phyloP scores from a whole-genome alignment of 2,113 vertebrate genomes.

The Neopipo cinnamomea region DNA sequence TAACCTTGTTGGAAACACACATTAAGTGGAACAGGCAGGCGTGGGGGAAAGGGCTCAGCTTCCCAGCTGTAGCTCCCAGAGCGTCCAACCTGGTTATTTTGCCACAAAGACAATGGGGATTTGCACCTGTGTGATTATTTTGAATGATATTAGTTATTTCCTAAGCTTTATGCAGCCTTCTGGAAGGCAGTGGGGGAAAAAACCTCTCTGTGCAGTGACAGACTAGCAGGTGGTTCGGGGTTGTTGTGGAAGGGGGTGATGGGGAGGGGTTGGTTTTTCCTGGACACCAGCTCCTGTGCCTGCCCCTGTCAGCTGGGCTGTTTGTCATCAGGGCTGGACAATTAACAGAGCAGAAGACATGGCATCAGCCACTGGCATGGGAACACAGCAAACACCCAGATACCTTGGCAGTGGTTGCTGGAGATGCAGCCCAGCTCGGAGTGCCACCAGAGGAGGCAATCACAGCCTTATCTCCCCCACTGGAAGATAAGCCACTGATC shows the following conservation, averaged over 20 bases:
- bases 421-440: background rate
- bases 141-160: background rate
- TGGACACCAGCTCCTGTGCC: background rate
- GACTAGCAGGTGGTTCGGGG: background rate
- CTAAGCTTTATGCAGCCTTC: background rate
- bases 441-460: background rate
- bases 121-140: background rate
- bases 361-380: background rate
- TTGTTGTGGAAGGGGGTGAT: background rate
- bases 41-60: background rate
- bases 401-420: background rate
- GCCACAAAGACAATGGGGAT: background rate
- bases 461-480: background rate
- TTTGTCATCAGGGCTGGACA: background rate
- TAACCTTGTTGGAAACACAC: constrained; percentile 34
- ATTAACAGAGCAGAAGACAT: background rate
- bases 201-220: rapidly evolving
- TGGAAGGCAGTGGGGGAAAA: background rate
- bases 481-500: background rate
- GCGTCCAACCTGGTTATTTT: background rate
- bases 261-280: background rate
- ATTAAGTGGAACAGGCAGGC: constrained; percentile 11
- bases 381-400: background rate
- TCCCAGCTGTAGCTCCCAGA: background rate
- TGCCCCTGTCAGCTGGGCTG: background rate